Base-by-base conservation (phyloP, 2,113 vertebrate genomes). In the Gopherus evgoodei region DNA sequence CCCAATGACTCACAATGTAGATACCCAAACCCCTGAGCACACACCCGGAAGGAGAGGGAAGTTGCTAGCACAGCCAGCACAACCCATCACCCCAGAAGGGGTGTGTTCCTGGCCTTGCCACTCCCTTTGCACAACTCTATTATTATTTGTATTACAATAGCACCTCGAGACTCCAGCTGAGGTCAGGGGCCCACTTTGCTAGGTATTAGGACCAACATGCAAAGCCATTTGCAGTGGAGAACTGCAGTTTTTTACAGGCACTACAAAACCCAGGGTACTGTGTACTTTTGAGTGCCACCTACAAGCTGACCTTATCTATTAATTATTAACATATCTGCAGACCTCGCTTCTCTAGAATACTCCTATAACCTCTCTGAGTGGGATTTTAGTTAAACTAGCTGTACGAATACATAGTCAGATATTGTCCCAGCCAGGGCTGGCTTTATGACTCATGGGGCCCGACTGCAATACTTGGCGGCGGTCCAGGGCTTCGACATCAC, bases 321-420 rank as follows among this genome's bases (percentile, higher is more conserved):
- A 53, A 49, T 76, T 42, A 65, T 65, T 65, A 65, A 65, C 31
- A 65, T 42, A 75, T 42, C 19, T 42, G 5, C 22, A 42, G 21
- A 11, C n/a, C 69, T 42, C 22, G 12, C 69, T 42, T 38, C 38
- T 75, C 31, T 72, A 16, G 19, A n/a, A 21, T 35, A 22, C 65
- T 22, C 65, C 42, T 25, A 13, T 57, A 69, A 57, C 27, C 52
- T 22, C 52, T 56, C 29, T 89, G 57, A 88, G 29, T 47, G 65
- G 53, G n/a, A 75, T 95, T 83, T 53, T 84, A 62, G 14, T 62
- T 69, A 92, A 93, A 29, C 59, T 83, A 81, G 78, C 8, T 78
- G 49, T 78, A 17, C 13, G 44, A 85, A 24, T 84, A 69, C 0
- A 0, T 27, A 56, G 54, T 59, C 90, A 90, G 53, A 6, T 27